Conservation (phyloP, 2,888 invertebrate genomes). For the Tanytarsus gracilentus region DNA sequence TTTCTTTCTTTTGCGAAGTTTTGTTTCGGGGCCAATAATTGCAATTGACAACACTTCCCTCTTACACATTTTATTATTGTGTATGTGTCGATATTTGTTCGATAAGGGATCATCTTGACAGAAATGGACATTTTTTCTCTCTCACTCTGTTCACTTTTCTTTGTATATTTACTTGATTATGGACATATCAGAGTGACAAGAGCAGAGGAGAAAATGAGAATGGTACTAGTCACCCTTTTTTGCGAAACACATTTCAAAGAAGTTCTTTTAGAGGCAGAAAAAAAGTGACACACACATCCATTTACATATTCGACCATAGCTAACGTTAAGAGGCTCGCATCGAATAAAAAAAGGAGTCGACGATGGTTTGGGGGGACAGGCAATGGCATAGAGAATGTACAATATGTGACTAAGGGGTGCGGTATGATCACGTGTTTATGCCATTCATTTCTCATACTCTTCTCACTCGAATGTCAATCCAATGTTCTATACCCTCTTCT, state of each 20-base stretch:
- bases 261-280: not conserved
- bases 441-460: not conserved
- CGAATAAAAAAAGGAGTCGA: too few relatives aligned
- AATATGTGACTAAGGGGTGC: not conserved
- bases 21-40: slow-evolving; percentile 13
- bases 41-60: slow-evolving; percentile 17
- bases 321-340: too few relatives aligned
- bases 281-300: slow-evolving; percentile 6
- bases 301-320: too few relatives aligned
- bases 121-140: slow-evolving; percentile 4
- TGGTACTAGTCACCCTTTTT: not conserved
- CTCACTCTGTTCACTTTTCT: too few relatives aligned
- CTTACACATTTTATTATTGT: not conserved
- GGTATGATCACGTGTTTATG: slow-evolving; percentile 11
- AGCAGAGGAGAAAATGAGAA: not conserved
- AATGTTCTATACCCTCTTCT: not conserved
- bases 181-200: not conserved
- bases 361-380: not conserved
- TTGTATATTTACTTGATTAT: slow-evolving; percentile 1
- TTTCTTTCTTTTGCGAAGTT: not conserved
- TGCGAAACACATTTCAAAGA: not conserved
- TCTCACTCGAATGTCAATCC: not conserved
- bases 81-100: not conserved
- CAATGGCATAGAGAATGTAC: not conserved
- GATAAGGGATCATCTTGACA: slow-evolving; percentile 12